These are phyloP conservation scores for Zaprionus obscuricornis DNA, from an alignment of 2,888 invertebrate species.

Conservation along the genomic window DNA sequence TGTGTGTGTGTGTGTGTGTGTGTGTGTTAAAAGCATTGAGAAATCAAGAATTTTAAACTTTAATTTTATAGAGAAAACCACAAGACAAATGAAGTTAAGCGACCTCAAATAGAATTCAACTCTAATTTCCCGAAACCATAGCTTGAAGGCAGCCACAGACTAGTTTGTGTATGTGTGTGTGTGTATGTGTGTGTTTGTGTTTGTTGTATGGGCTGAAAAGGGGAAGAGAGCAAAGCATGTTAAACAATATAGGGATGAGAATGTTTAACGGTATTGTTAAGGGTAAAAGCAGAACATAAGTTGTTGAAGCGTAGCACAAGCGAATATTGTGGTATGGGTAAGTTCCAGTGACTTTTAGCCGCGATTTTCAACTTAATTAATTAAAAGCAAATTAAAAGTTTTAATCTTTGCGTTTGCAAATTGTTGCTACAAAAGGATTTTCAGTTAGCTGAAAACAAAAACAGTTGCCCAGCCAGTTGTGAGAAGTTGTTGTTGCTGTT, in stretches of 20 bases:
- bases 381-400: slow-evolving; percentile 81
- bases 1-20: too few relatives aligned
- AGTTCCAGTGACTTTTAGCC: slow-evolving; percentile 71
- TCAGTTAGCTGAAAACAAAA: slow-evolving; percentile 27
- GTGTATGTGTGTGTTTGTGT: slow-evolving; percentile 41
- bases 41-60: slow-evolving; percentile 32
- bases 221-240: too few relatives aligned
- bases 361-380: slow-evolving; percentile 80
- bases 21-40: background rate
- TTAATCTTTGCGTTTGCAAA: slow-evolving; percentile 76
- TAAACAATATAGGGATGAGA: too few relatives aligned
- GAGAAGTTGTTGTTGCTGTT: too few relatives aligned
- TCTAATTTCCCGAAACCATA: slow-evolving; percentile 42
- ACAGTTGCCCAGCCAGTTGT: background rate
- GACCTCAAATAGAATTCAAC: slow-evolving; percentile 45
- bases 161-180: background rate
- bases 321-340: slow-evolving; percentile 23
- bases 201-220: too few relatives aligned
- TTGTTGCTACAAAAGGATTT: slow-evolving; percentile 69
- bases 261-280: too few relatives aligned
- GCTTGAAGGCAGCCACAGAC: slow-evolving; percentile 27
- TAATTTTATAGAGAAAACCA: slow-evolving; percentile 46
- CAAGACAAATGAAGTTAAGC: slow-evolving; percentile 52
- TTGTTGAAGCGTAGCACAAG: slow-evolving; percentile 51
- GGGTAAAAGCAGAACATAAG: too few relatives aligned